A percentile compares a stretch with the other conserved stretches of the same genome.
phyloP scores from a whole-genome alignment of 1,140 invertebrate genomes.

The Heliconius melpomene region DNA sequence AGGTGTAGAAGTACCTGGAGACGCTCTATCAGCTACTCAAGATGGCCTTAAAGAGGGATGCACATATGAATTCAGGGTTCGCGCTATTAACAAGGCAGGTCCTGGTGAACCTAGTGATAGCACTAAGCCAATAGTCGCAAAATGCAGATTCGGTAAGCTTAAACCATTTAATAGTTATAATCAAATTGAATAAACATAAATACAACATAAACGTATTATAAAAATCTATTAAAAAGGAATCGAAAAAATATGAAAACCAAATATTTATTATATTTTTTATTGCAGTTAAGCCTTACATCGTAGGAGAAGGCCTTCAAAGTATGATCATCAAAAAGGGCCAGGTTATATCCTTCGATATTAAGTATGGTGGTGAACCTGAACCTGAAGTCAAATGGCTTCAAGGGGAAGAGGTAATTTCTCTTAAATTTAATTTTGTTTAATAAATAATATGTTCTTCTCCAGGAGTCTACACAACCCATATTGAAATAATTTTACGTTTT shows the following conservation, averaged over 20 bases:
- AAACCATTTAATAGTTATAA: conserved; percentile 2
- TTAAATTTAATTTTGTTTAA: neutral
- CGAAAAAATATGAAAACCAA: neutral
- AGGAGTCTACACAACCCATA: neutral
- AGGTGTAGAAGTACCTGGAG: conserved; percentile 90
- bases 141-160: conserved; percentile 89
- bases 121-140: conserved; percentile 97
- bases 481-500: too few relatives aligned
- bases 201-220: neutral
- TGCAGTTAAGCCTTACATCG: conserved; percentile 94
- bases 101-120: conserved; percentile 96
- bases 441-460: neutral
- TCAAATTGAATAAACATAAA: neutral
- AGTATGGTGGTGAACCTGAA: conserved; percentile 96
- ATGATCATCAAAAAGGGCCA: conserved; percentile 97
- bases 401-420: conserved; percentile 84
- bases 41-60: conserved; percentile 96
- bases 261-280: conserved; percentile 34
- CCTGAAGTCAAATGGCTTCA: conserved; percentile 93
- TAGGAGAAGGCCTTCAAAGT: conserved; percentile 91
- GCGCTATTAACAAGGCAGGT: conserved; percentile 97
- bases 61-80: conserved; percentile 97
- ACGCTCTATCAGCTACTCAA: conserved; percentile 88
- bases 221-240: neutral
- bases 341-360: conserved; percentile 95